phyloP scores from a whole-genome alignment of 1,140 invertebrate species.

The Ostrea denselamellosa region DNA sequence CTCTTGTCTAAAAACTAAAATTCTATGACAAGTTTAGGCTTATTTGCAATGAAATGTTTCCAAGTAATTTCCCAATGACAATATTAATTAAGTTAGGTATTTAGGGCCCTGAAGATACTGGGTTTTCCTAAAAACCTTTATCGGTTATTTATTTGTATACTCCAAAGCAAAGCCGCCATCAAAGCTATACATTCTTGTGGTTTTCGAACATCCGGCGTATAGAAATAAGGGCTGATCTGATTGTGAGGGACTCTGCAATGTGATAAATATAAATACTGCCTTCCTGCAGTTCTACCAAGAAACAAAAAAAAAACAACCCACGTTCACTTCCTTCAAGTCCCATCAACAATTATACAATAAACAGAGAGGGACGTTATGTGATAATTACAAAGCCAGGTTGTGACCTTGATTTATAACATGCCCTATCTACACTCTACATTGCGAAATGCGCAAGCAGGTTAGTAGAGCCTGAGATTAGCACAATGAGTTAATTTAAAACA shows the following conservation, averaged over 20 bases:
- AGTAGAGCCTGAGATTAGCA: not conserved
- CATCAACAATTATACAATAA: no score
- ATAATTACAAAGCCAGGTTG: not conserved
- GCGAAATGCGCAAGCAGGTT: not conserved
- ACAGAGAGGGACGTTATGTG: not conserved
- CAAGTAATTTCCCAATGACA: not conserved
- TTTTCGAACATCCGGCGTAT: slow-evolving; percentile 7
- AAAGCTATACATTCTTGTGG: slow-evolving; percentile 7
- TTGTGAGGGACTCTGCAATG: not conserved
- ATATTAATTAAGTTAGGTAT: not conserved
- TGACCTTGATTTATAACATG: not conserved
- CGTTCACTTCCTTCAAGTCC: no score
- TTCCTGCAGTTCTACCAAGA: no score
- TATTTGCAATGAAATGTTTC: no score
- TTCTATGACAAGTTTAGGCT: no score
- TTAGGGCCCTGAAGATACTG: not conserved
- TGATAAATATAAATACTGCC: no score
- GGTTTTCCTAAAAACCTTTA: not conserved
- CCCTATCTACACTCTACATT: not conserved
- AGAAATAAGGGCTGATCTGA: not conserved
- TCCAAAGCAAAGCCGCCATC: not conserved
- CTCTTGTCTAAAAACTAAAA: no score
- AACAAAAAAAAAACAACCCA: no score
- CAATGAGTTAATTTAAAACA: not conserved
- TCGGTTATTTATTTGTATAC: slow-evolving; percentile 10